A percentile compares a stretch with the other conserved stretches of the same genome.
phyloP scores from a whole-genome alignment of 2,888 invertebrate species.

The Rhingia rostrata region DNA sequence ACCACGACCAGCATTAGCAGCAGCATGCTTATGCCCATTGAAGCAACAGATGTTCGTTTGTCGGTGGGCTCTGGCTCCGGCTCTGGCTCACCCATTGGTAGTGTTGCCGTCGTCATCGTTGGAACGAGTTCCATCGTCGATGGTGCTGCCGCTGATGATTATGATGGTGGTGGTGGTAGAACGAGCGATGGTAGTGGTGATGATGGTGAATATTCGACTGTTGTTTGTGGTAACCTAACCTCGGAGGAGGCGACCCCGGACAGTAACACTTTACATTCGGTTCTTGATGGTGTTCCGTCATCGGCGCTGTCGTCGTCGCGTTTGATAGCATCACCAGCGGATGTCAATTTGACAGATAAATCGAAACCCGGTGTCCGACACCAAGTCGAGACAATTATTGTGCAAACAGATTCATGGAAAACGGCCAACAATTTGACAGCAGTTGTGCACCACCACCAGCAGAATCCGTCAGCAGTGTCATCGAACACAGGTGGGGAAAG shows the following conservation, averaged over 20 bases:
- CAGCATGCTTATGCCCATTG: slow-evolving; percentile 2
- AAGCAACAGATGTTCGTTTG: slow-evolving; percentile 55
- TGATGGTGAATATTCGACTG: slow-evolving; percentile 59
- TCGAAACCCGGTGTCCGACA: slow-evolving; percentile 49
- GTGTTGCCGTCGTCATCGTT: slow-evolving; percentile 43
- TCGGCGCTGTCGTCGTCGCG: slow-evolving; percentile 74
- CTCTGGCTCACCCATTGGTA: slow-evolving; percentile 39
- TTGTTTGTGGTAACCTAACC: slow-evolving; percentile 54
- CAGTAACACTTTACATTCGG: slow-evolving; percentile 67
- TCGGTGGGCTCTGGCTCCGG: background rate
- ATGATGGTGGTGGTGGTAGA: slow-evolving; percentile 43
- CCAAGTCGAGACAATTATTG: slow-evolving; percentile 67
- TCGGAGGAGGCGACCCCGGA: slow-evolving; percentile 56
- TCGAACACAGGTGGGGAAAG: slow-evolving; percentile 67
- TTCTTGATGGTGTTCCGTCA: slow-evolving; percentile 69
- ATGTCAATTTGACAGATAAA: slow-evolving; percentile 62
- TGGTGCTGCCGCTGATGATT: slow-evolving; percentile 29
- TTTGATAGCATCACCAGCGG: slow-evolving; percentile 43
- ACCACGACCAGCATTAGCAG: slow-evolving; percentile 1
- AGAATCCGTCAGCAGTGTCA: slow-evolving; percentile 48
- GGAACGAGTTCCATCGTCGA: slow-evolving; percentile 53
- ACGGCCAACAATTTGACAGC: slow-evolving; percentile 75
- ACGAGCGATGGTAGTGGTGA: slow-evolving; percentile 41
- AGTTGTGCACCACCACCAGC: slow-evolving; percentile 70
- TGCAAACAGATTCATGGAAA: slow-evolving; percentile 78